phyloP scores from a whole-genome alignment of 1,140 invertebrate genomes.

The Hyles euphorbiae region DNA sequence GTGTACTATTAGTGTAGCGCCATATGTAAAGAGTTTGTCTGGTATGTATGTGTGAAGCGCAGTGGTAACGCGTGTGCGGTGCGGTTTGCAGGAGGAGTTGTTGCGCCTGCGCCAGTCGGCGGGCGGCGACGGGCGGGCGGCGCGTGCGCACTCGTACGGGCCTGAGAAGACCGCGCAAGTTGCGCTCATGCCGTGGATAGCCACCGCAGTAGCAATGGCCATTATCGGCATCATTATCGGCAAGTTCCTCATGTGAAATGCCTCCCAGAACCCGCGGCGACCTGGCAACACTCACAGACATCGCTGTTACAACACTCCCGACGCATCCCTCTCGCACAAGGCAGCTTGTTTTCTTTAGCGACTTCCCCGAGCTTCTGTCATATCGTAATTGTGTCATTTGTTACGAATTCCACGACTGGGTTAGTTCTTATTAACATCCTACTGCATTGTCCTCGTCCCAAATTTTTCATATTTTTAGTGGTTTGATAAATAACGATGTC shows the following conservation, averaged over 20 bases:
- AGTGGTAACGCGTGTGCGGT: too few species aligned
- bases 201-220: slow-evolving; percentile 73
- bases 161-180: slow-evolving; percentile 64
- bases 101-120: slow-evolving; percentile 69
- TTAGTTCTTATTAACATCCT: background rate
- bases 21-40: too few species aligned
- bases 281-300: slow-evolving; percentile 42
- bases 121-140: slow-evolving; percentile 43
- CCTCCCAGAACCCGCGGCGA: slow-evolving; percentile 29
- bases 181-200: slow-evolving; percentile 72
- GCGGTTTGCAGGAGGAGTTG: slow-evolving; percentile 72
- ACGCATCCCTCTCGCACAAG: slow-evolving; percentile 81
- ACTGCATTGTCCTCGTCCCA: too few species aligned
- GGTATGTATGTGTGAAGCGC: too few species aligned
- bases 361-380: slow-evolving; percentile 13
- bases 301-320: slow-evolving; percentile 53
- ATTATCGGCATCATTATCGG: slow-evolving; percentile 76
- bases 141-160: slow-evolving; percentile 63
- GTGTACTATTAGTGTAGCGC: too few species aligned
- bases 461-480: too few species aligned
- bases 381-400: slow-evolving; percentile 10
- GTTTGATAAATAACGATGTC: too few species aligned
- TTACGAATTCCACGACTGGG: background rate
- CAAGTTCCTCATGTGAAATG: slow-evolving; percentile 78
- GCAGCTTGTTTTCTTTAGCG: slow-evolving; percentile 70